A percentile compares a stretch with the other conserved stretches of the same genome.
Conservation (phyloP, 2,797 vertebrate species). For the Macropodus opercularis region DNA sequence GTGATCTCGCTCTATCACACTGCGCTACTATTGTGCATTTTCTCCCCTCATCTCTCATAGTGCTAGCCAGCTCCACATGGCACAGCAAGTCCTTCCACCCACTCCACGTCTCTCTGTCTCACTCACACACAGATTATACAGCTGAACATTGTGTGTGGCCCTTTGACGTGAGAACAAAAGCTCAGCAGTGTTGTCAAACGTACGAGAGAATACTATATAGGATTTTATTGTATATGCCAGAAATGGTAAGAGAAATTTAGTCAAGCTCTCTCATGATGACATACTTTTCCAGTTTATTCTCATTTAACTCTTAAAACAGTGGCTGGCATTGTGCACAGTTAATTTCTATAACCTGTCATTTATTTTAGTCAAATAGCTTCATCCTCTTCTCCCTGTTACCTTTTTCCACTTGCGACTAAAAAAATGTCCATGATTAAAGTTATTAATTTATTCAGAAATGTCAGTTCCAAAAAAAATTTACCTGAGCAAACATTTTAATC, state of each 20-base stretch:
- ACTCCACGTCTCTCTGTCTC: slow-evolving; percentile 62
- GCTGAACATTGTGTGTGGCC: slow-evolving; percentile 73
- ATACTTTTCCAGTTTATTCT: slow-evolving; percentile 8
- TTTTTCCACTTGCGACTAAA: too few relatives aligned
- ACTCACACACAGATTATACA: slow-evolving; percentile 52
- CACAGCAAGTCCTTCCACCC: slow-evolving; percentile 71
- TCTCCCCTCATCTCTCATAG: slow-evolving; percentile 52
- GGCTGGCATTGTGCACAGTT: neutral
- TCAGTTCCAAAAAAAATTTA: slow-evolving; percentile 20
- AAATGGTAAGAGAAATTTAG: slow-evolving; percentile 42
- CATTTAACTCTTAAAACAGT: neutral
- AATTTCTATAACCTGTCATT: slow-evolving; percentile 3
- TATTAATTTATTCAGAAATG: neutral
- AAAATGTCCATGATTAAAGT: too few relatives aligned
- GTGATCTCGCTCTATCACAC: slow-evolving; percentile 57
- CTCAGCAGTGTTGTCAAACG: slow-evolving; percentile 57
- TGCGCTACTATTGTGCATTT: slow-evolving; percentile 60
- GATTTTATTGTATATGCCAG: slow-evolving; percentile 48
- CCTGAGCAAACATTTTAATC: slow-evolving; percentile 20
- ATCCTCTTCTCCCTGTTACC: neutral
- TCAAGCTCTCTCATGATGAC: slow-evolving; percentile 8
- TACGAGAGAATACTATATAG: slow-evolving; percentile 51
- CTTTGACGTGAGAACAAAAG: slow-evolving; percentile 71
- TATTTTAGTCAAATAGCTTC: slow-evolving; percentile 11
- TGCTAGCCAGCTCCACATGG: slow-evolving; percentile 67